Evolutionary conservation across 2,888 invertebrate species (phyloP).

Genomic region (Tipula unca): DNA sequence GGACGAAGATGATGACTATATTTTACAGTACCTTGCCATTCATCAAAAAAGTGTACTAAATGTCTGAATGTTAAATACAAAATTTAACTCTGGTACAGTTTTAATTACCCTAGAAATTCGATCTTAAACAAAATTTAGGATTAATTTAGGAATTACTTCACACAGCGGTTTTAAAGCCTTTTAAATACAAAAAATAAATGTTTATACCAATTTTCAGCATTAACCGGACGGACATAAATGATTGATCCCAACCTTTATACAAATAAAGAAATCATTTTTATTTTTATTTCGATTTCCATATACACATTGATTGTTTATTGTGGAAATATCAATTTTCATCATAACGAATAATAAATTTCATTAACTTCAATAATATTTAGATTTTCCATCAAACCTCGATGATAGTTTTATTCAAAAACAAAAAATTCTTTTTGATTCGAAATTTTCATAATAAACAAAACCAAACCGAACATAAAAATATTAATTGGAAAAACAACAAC

Average conservation of each 20-base stretch:
- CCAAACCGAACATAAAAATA: not conserved
- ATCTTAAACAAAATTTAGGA: too few species aligned
- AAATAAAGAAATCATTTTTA: not conserved
- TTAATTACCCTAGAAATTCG: too few species aligned
- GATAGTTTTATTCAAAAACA: not conserved
- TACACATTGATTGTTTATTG: not conserved
- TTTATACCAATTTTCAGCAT: too few species aligned
- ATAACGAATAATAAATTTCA: not conserved
- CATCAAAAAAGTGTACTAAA: too few species aligned
- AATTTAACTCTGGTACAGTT: too few species aligned
- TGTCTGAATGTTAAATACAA: too few species aligned
- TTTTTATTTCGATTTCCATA: too few species aligned
- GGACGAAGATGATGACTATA: too few species aligned
- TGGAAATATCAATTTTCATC: conserved; percentile 1
- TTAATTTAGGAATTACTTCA: too few species aligned
- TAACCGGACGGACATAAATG: not conserved
- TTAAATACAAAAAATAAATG: too few species aligned
- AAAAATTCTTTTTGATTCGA: not conserved
- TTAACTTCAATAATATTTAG: conserved; percentile 14
- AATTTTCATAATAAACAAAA: not conserved
- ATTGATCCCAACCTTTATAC: not conserved
- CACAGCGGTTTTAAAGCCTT: too few species aligned
- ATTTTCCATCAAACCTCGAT: not conserved
- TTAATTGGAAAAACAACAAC: not conserved
- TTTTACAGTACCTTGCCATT: too few species aligned